phyloP scores from a whole-genome alignment of 2,797 vertebrate species.

The Mareca penelope region DNA sequence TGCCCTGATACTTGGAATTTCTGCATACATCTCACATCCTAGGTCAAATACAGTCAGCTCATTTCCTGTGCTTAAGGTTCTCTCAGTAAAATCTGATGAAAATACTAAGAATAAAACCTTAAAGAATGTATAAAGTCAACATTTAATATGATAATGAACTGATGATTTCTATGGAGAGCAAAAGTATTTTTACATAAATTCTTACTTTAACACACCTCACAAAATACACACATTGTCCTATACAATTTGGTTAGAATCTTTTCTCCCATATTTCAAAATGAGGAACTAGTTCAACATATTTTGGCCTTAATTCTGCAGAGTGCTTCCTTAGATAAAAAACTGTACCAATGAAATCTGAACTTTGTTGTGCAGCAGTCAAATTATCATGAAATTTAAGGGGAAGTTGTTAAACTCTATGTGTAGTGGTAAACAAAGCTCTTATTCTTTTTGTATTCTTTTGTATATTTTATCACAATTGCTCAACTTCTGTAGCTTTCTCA shows the following conservation, averaged over 20 bases:
- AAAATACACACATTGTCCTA: not conserved
- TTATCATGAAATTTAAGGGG: not conserved
- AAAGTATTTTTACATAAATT: not conserved
- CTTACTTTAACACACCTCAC: not conserved
- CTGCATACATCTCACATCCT: not conserved
- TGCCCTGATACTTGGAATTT: not conserved
- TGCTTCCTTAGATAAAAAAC: not conserved
- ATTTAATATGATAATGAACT: not conserved
- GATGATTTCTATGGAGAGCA: not conserved
- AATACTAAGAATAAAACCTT: not conserved
- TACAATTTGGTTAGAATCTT: not conserved
- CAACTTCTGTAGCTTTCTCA: not conserved
- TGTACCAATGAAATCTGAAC: not conserved
- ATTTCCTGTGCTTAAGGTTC: not conserved
- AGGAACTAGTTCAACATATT: not conserved
- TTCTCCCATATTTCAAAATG: not conserved
- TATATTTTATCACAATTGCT: not conserved
- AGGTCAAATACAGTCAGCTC: not conserved
- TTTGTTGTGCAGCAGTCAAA: not conserved
- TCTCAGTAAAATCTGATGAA: not conserved
- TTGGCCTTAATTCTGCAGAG: not conserved
- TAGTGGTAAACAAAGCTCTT: not conserved
- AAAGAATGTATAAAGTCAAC: not conserved
- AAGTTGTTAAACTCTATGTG: not conserved
- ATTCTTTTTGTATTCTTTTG: not conserved